Conservation (phyloP, 2,797 vertebrate genomes). For the Ficedula albicollis region DNA sequence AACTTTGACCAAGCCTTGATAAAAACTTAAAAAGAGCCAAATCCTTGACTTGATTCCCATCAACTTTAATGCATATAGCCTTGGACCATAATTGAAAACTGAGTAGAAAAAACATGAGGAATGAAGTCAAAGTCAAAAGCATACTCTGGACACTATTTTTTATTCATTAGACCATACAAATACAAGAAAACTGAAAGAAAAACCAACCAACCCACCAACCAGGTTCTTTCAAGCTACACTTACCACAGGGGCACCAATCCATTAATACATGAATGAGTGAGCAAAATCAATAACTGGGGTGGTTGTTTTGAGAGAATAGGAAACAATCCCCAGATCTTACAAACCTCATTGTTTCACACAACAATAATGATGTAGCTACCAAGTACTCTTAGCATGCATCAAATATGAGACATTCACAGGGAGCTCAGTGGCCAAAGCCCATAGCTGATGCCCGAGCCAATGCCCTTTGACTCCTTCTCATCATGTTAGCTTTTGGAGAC, state of each 20-base stretch:
- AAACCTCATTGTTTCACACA: neutral
- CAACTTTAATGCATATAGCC: neutral
- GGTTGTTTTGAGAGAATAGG: neutral
- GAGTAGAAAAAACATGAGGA: neutral
- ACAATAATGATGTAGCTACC: accelerated
- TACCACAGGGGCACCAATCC: neutral
- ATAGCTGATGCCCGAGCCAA: no score
- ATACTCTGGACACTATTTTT: neutral
- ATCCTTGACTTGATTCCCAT: neutral
- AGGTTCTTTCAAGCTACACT: neutral
- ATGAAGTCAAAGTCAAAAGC: neutral
- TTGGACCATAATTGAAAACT: neutral
- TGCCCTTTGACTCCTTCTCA: no score
- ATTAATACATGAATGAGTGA: neutral
- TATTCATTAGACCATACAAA: neutral
- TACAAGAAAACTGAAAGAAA: neutral
- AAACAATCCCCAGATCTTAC: neutral
- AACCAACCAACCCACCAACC: neutral
- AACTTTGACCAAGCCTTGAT: neutral
- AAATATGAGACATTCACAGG: accelerated
- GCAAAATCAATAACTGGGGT: accelerated
- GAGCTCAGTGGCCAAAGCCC: neutral
- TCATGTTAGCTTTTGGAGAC: neutral
- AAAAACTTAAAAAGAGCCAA: neutral
- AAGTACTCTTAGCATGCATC: neutral